Evolutionary conservation across 2,888 invertebrate species (phyloP).

Genomic region (Listrodromus nycthemerus): DNA sequence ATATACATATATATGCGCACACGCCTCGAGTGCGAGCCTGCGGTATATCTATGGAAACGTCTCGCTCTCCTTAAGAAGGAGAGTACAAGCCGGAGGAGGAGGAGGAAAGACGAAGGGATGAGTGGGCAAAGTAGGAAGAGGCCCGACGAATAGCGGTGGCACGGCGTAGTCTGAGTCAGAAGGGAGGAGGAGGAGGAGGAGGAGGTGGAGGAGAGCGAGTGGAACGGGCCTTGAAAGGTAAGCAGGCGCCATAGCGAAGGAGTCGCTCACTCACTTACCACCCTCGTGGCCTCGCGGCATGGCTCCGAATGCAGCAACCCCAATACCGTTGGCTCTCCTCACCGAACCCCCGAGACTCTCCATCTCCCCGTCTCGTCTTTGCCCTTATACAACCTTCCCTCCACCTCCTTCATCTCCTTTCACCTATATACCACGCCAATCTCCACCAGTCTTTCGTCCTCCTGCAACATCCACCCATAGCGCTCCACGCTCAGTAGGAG

Average conservation of each 20-base stretch:
- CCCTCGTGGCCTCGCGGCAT: conserved; percentile 73
- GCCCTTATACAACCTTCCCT: conserved; percentile 48
- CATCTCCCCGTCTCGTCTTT: conserved; percentile 24
- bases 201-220: conserved; percentile 65
- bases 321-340: conserved; percentile 68
- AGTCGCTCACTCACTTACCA: conserved; percentile 80
- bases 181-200: conserved; percentile 50
- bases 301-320: conserved; percentile 72
- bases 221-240: conserved; percentile 66
- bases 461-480: neutral
- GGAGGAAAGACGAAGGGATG: conserved; percentile 48
- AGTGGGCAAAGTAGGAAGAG: conserved; percentile 58
- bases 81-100: conserved; percentile 48
- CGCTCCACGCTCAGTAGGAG: conserved; percentile 1
- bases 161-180: conserved; percentile 67
- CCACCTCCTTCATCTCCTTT: conserved; percentile 38
- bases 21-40: conserved; percentile 49
- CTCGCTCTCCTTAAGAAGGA: conserved; percentile 32
- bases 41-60: conserved; percentile 13
- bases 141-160: conserved; percentile 44
- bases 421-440: conserved; percentile 37
- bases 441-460: conserved; percentile 8
- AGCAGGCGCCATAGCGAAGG: conserved; percentile 79
- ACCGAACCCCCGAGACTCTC: conserved; percentile 53
- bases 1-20: conserved; percentile 36